Percentiles rank a stretch among this genome's conserved stretches.
Evolutionary conservation across 1,140 invertebrate genomes (phyloP).

Genomic region (Zaprionus inermis): DNA sequence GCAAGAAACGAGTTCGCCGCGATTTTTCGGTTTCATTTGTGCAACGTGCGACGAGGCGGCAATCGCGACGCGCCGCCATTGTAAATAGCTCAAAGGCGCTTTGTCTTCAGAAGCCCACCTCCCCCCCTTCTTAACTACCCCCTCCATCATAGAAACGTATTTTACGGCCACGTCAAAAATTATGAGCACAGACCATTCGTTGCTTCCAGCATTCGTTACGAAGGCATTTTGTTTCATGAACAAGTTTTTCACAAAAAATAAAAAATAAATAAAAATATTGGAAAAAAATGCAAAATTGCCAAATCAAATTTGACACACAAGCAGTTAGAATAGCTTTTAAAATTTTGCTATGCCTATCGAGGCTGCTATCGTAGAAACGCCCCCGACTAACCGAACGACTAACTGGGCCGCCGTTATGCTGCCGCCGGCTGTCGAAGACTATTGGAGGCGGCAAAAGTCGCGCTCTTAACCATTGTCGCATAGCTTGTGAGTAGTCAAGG

Average conservation of each 20-base stretch:
- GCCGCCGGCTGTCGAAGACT: constrained; percentile 10
- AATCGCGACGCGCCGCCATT: constrained; percentile 23
- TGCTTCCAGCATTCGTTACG: constrained; percentile 25
- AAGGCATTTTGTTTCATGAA: constrained; percentile 1
- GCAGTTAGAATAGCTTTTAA: constrained; percentile 26
- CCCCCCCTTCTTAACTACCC: background rate
- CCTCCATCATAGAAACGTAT: constrained; percentile 5
- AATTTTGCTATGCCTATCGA: constrained; percentile 26
- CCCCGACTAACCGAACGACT: constrained; percentile 32
- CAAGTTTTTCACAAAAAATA: constrained; percentile 13
- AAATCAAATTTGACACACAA: constrained; percentile 32
- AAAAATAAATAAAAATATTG: too few relatives aligned
- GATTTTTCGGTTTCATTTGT: constrained; percentile 28
- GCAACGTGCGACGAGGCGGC: constrained; percentile 22
- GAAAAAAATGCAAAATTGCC: constrained; percentile 41
- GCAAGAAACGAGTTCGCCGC: constrained; percentile 50
- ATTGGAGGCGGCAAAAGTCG: constrained; percentile 40
- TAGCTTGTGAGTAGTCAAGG: background rate
- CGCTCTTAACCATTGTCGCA: constrained; percentile 18
- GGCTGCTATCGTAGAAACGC: constrained; percentile 34
- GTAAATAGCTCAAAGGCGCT: constrained; percentile 52
- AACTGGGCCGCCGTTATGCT: constrained; percentile 35
- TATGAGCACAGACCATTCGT: constrained; percentile 39
- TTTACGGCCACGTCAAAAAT: constrained; percentile 49
- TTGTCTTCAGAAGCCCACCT: constrained; percentile 26